Evolutionary conservation across 2,888 invertebrate species (phyloP), one percentile per base, ranked within the genome.

Genomic region (Eupithecia subumbrata): DNA sequence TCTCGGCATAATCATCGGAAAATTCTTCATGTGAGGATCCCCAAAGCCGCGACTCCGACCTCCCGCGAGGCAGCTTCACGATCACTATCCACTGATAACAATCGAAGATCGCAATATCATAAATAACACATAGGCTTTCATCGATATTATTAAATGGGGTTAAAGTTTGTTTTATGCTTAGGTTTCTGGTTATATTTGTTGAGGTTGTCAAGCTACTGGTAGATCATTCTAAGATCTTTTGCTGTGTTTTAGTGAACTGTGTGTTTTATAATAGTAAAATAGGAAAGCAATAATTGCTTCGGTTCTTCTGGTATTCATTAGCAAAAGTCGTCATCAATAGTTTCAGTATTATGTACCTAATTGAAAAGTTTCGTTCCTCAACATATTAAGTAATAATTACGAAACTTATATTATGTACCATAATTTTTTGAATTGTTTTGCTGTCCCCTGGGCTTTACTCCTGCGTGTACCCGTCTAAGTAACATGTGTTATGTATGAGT

Each of bases 1-100:
- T 82, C 90, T 97, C 88, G 97, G 97, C 89, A 95, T 97, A 88
- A 95, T 97, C 90, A 95, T 97, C 91, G 97, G 97, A 90, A 97
- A 97, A 95, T 97, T 96, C 95, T 93, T 97, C 93, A 97, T 97
- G 95, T 97, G 97, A 97, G 96, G 52, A 71, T 45, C 40, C 45
- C 43, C 34, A 22, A 70, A 75, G 82, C 86, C 85, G 87, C 86
- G 88, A 89, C 90, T 88, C 90, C 91, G 90, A 81, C 72, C 78
- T 86, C 85, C 84, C 86, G 84, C 86, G 85, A 86, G 88, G 89
- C 88, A 88, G 89, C 88, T 91, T 87, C 80, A 81, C 79, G 79
- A 77, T 67, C 78, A 75, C 68, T 71, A 43, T 71, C 69, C 75
- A 75, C 67, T 66, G n/a, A 56, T 76, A 77, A 78, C 66, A 76